phyloP scores from a whole-genome alignment of 2,797 vertebrate genomes.

The Bryconaethiops microstoma region DNA sequence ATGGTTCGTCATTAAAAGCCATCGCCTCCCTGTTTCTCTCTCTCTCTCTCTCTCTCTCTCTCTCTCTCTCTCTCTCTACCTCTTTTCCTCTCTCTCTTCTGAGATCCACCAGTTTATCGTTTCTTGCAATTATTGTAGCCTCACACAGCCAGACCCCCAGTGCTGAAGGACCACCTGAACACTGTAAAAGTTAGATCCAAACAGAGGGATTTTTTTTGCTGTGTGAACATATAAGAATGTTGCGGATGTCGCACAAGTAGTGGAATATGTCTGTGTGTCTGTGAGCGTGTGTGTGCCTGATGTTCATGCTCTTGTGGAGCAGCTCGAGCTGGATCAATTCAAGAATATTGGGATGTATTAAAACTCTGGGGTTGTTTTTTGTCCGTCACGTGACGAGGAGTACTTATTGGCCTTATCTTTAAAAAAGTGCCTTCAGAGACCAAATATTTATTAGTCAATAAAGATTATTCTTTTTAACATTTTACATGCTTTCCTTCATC shows the following conservation, averaged over 20 bases:
- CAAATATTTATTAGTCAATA: constrained; percentile 67
- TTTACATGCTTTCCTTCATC: constrained; percentile 14
- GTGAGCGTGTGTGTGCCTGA: constrained; percentile 21
- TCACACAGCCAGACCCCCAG: constrained; percentile 10
- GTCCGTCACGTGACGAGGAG: constrained; percentile 69
- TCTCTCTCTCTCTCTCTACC: too few species aligned
- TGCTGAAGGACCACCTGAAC: not conserved
- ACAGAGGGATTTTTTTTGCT: not conserved
- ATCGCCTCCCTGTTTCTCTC: too few species aligned
- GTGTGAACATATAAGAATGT: constrained; percentile 10
- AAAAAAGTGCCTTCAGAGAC: constrained; percentile 76
- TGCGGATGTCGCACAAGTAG: not conserved
- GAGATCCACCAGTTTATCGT: not conserved
- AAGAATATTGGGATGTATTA: constrained; percentile 18
- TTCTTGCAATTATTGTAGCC: constrained; percentile 32
- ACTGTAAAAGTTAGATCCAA: not conserved
- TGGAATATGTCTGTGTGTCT: constrained; percentile 22
- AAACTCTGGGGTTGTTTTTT: constrained; percentile 37
- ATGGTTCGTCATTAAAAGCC: not conserved
- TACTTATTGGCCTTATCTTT: constrained; percentile 74
- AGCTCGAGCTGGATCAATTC: constrained; percentile 44
- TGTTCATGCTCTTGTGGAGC: constrained; percentile 58
- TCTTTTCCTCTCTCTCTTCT: constrained; percentile 1
- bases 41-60: too few species aligned
- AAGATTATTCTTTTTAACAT: constrained; percentile 60